Percentiles rank a stretch among this genome's conserved stretches.
These are phyloP conservation scores for Heliconius aoede DNA, from an alignment of 2,888 invertebrate species.

Conservation along the genomic window DNA sequence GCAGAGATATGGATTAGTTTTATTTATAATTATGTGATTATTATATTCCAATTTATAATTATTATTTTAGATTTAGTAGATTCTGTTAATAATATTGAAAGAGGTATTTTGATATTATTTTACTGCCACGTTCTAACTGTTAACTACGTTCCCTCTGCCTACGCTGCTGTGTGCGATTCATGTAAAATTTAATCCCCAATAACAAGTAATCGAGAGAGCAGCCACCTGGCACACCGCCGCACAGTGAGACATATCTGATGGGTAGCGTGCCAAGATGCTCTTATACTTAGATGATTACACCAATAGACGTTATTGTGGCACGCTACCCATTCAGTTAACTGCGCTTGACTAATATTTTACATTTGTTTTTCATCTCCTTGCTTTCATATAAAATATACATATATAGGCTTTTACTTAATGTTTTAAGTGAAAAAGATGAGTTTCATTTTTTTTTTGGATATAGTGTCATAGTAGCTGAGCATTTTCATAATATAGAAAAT, in stretches of 20 bases:
- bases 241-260: slow-evolving; percentile 5
- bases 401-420: background rate
- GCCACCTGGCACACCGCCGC: background rate
- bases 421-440: background rate
- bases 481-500: too few species aligned
- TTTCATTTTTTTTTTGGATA: too few species aligned
- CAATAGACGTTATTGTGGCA: slow-evolving; percentile 46
- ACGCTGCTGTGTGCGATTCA: too few species aligned
- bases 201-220: background rate
- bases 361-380: background rate
- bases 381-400: slow-evolving; percentile 6
- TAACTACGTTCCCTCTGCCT: too few species aligned
- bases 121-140: too few species aligned
- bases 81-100: too few species aligned
- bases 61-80: too few species aligned
- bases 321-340: slow-evolving; percentile 29
- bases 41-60: too few species aligned
- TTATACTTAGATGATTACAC: slow-evolving; percentile 42
- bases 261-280: slow-evolving; percentile 34
- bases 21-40: too few species aligned
- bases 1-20: too few species aligned
- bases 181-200: background rate
- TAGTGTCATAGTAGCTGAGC: too few species aligned
- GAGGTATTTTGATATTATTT: too few species aligned
- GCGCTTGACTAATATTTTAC: slow-evolving; percentile 6